Evolutionary conservation across 1,140 invertebrate genomes (phyloP).

Genomic region (Phocides pigmalion): DNA sequence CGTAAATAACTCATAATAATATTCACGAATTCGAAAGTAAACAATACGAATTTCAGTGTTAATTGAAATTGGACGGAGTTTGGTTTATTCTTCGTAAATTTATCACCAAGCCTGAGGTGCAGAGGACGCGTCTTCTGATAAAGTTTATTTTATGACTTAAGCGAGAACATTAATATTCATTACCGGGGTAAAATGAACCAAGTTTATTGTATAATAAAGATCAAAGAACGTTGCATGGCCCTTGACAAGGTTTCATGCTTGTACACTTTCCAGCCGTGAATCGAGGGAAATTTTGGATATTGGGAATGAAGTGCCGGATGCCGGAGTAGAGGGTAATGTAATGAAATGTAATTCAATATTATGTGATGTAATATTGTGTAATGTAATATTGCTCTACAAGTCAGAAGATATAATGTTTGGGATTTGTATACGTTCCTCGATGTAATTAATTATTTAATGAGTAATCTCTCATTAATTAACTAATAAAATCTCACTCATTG

Average conservation of each 20-base stretch:
- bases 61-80: slow-evolving; percentile 73
- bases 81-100: slow-evolving; percentile 72
- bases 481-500: too few relatives aligned
- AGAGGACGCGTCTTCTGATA: slow-evolving; percentile 72
- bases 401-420: too few relatives aligned
- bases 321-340: neutral
- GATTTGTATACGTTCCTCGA: too few relatives aligned
- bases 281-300: neutral
- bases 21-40: slow-evolving; percentile 26
- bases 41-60: slow-evolving; percentile 41
- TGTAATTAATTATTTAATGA: too few relatives aligned
- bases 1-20: slow-evolving; percentile 28
- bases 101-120: slow-evolving; percentile 66
- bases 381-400: too few relatives aligned
- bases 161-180: slow-evolving; percentile 80
- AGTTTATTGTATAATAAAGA: slow-evolving; percentile 79
- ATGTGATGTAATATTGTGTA: too few relatives aligned
- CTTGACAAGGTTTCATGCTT: slow-evolving; percentile 17
- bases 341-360: neutral
- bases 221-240: slow-evolving; percentile 56
- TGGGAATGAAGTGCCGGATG: neutral
- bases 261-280: neutral
- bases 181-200: slow-evolving; percentile 75
- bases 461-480: too few relatives aligned
- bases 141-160: slow-evolving; percentile 81